Conservation (phyloP, 2,888 invertebrate species). For the Gastrophysa polygoni region DNA sequence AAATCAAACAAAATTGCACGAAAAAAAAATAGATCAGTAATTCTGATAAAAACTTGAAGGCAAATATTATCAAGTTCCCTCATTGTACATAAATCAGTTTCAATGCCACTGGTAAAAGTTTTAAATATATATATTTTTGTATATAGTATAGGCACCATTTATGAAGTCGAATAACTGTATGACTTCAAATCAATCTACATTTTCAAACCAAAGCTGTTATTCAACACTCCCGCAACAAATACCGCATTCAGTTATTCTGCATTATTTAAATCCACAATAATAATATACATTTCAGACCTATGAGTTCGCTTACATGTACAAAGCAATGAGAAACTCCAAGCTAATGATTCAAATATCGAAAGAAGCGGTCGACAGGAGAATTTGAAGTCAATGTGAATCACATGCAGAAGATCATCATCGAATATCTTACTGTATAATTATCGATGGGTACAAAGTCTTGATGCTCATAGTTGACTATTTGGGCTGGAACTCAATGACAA, state of each 20-base stretch:
- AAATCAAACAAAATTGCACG: no score
- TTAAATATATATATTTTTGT: no score
- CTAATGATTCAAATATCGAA: constrained; percentile 25
- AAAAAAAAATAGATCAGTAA: no score
- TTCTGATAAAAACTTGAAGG: no score
- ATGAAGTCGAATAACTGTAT: not conserved
- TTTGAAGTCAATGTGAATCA: constrained; percentile 28
- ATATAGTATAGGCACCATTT: no score
- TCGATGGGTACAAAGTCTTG: not conserved
- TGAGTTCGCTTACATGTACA: constrained; percentile 19
- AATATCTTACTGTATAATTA: no score
- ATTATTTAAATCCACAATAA: constrained; percentile 2
- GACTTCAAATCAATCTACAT: constrained; percentile 8
- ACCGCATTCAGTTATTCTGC: not conserved
- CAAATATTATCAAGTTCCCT: no score
- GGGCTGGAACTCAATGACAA: constrained; percentile 27
- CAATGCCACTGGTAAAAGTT: no score
- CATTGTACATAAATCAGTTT: no score
- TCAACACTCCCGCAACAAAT: constrained; percentile 9
- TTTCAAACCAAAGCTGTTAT: constrained; percentile 13
- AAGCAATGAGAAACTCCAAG: constrained; percentile 29
- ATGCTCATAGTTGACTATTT: no score
- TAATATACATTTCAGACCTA: constrained; percentile 3
- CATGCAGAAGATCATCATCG: constrained; percentile 23
- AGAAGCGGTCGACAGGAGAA: constrained; percentile 27